Base-by-base conservation (phyloP, 2,888 invertebrate species). In the Eretmocerus hayati region DNA sequence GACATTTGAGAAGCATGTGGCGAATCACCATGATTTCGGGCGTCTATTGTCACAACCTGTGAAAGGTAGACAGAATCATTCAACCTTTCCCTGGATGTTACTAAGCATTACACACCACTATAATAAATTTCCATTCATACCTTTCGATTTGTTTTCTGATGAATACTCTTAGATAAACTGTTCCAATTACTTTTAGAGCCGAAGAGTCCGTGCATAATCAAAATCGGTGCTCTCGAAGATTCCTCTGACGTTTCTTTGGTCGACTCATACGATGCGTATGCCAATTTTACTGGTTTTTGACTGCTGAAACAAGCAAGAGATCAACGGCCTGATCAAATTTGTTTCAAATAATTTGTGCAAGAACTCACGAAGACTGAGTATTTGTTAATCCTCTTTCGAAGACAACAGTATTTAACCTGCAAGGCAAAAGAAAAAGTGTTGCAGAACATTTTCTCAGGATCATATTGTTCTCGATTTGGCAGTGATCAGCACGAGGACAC, bases 21-120 rank as follows among this genome's bases (percentile, higher is more conserved):
- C 64, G 94, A 94, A 55, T 92, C 90, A 0, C 96, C 97, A 72
- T 97, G 97, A 73, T 97, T 96, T 65, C 96, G 78, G 5, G 89
- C 86, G 74, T 97, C 97, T 26, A 94, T 77, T 5, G 86, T 77
- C 53, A 90, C 79, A 0, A 92, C 75, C 81, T 83, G 48, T 18
- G 16, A 16, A 42, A 46, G 39, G 49, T 15, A n/a, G n/a, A n/a
- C n/a, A n/a, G 26, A n/a, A 18, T 22, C 18, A 16, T 11, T 39
- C 16, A 44, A 51, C 15, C 31, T 32, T 15, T 33, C 31, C 47
- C 20, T 5, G 22, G 35, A 11, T 11, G 23, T 42, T 43, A 42
- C 32, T 20, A 37, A 9, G n/a, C n/a, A n/a, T n/a, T n/a, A n/a
- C n/a, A n/a, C n/a, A n/a, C n/a, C n/a, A n/a, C n/a, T 31, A 19